These are phyloP conservation scores for Nycteola revayana DNA, from an alignment of 2,888 invertebrate species.

Conservation along the genomic window DNA sequence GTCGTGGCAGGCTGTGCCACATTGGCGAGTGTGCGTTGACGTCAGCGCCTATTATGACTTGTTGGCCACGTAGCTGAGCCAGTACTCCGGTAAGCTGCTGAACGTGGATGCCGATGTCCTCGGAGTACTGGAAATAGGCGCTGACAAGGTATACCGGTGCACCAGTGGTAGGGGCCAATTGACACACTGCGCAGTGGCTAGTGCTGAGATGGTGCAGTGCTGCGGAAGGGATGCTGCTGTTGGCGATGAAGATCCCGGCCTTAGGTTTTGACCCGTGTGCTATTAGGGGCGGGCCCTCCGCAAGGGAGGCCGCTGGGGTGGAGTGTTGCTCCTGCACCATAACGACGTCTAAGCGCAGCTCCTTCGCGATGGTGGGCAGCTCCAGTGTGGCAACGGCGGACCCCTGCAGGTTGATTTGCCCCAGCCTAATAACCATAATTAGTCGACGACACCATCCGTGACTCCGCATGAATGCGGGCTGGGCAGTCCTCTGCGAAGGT, in stretches of 20 bases:
- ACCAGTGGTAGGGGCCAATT: not conserved
- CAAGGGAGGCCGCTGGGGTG: slow-evolving; percentile 1
- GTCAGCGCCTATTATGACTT: slow-evolving; percentile 21
- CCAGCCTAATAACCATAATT: slow-evolving; percentile 17
- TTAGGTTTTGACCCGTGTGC: slow-evolving; percentile 5
- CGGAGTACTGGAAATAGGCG: no score
- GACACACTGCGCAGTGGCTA: slow-evolving; percentile 18
- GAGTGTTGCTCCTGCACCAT: slow-evolving; percentile 28
- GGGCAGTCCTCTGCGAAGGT: slow-evolving; percentile 25
- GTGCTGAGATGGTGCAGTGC: slow-evolving; percentile 18
- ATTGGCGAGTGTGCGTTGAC: slow-evolving; percentile 33
- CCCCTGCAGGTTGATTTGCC: slow-evolving; percentile 26
- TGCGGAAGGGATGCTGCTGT: slow-evolving; percentile 3
- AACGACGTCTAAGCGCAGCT: slow-evolving; percentile 19
- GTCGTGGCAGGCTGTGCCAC: slow-evolving; percentile 17
- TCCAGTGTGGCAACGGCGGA: slow-evolving; percentile 23
- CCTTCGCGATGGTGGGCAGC: slow-evolving; percentile 9
- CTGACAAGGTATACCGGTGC: rapidly evolving
- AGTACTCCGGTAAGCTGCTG: slow-evolving; percentile 17
- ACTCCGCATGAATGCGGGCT: slow-evolving; percentile 16
- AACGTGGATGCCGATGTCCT: not conserved
- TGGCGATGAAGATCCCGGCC: slow-evolving; percentile 15
- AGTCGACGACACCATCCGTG: not conserved
- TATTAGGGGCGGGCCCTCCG: not conserved
- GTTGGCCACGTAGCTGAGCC: not conserved